Evolutionary conservation across 2,797 vertebrate genomes (phyloP).

Genomic region (Eulemur albifrons): DNA sequence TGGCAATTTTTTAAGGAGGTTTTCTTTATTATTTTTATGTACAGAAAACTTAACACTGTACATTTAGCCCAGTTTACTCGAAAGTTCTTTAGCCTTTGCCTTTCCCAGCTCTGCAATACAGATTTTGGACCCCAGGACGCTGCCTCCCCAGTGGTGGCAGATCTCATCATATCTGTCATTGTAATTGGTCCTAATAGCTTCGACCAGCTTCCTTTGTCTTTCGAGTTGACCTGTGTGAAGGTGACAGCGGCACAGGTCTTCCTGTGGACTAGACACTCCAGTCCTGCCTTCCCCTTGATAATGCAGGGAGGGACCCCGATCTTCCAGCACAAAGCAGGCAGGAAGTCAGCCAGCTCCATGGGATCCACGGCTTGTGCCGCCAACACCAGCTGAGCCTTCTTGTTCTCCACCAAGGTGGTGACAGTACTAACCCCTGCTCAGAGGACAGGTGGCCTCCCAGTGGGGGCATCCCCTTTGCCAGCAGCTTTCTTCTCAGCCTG

Average conservation of each 20-base stretch:
- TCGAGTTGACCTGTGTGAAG: background rate
- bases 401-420: background rate
- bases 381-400: background rate
- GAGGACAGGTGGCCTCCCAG: background rate
- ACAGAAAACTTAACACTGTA: background rate
- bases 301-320: background rate
- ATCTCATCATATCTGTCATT: background rate
- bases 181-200: background rate
- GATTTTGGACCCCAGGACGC: background rate
- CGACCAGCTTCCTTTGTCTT: background rate
- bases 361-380: background rate
- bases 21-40: background rate
- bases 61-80: background rate
- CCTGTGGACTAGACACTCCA: background rate
- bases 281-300: background rate
- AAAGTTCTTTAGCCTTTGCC: background rate
- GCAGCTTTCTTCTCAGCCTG: background rate
- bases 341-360: background rate
- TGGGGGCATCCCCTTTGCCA: background rate
- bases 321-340: background rate
- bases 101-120: background rate
- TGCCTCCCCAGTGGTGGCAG: background rate
- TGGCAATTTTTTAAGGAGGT: background rate
- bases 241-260: background rate
- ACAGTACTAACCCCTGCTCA: background rate